Conservation (phyloP, 1,140 invertebrate genomes). For the Stratiolaelaps scimitus region DNA sequence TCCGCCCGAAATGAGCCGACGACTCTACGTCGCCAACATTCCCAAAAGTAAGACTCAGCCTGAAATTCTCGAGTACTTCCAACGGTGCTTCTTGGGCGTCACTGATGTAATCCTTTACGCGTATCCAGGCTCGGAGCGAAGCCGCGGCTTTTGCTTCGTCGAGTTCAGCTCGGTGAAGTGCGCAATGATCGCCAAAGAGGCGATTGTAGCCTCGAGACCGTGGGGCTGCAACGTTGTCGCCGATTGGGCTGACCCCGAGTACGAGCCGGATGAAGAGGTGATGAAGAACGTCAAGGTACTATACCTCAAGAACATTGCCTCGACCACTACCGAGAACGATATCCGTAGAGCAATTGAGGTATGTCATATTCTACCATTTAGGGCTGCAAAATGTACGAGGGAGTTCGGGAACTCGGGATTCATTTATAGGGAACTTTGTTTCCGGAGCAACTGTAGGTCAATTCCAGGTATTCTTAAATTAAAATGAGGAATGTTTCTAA, state of each 20-base stretch:
- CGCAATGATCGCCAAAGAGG: constrained; percentile 19
- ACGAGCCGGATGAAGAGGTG: constrained; percentile 12
- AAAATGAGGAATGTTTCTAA: no score
- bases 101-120: constrained; percentile 22
- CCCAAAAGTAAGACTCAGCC: constrained; percentile 6
- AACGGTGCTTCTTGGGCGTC: constrained; percentile 7
- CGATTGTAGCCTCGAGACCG: constrained; percentile 10
- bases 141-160: constrained; percentile 23
- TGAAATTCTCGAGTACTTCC: constrained; percentile 2
- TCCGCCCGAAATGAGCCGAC: constrained; percentile 10
- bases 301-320: background rate
- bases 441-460: no score
- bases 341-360: constrained; percentile 10
- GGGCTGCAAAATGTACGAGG: no score
- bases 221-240: constrained; percentile 19
- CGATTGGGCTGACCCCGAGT: constrained; percentile 18
- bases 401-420: no score
- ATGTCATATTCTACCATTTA: background rate
- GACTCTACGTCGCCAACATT: constrained; percentile 27
- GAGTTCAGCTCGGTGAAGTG: constrained; percentile 9
- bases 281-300: constrained; percentile 23
- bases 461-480: no score
- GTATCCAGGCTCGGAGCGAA: constrained; percentile 1
- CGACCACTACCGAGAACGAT: constrained; percentile 9
- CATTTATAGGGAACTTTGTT: no score